A percentile compares a stretch with the other conserved stretches of the same genome.
Evolutionary conservation across 2,888 invertebrate species (phyloP).

Genomic region (Isoperla grammatica): DNA sequence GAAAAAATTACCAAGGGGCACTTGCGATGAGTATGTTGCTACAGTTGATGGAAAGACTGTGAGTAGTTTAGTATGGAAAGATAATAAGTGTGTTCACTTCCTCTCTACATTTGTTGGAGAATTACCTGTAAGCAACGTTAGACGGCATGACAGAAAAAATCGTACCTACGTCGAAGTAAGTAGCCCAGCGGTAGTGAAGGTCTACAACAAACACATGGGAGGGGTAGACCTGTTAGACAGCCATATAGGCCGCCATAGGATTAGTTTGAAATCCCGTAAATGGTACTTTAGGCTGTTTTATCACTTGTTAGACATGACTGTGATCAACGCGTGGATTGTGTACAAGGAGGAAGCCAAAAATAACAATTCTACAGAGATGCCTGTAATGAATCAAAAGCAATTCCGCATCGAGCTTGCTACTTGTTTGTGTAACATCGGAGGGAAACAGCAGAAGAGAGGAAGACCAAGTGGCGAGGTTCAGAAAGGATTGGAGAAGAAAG

Average conservation of each 20-base stretch:
- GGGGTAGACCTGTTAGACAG: constrained; percentile 20
- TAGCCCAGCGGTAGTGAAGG: too few relatives aligned
- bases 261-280: not conserved
- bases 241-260: not conserved
- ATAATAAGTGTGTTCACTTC: too few relatives aligned
- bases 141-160: too few relatives aligned
- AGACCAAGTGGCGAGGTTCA: not conserved
- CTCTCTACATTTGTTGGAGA: too few relatives aligned
- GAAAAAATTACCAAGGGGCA: constrained; percentile 35
- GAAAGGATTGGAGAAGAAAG: not conserved
- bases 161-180: too few relatives aligned
- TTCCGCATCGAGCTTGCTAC: not conserved
- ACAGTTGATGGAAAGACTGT: too few relatives aligned
- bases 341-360: not conserved
- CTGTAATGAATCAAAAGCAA: not conserved
- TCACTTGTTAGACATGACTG: too few relatives aligned
- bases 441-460: constrained; percentile 3
- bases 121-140: too few relatives aligned
- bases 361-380: too few relatives aligned
- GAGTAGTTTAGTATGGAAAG: too few relatives aligned
- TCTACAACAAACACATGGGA: constrained; percentile 40
- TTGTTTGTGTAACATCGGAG: not conserved
- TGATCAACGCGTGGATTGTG: not conserved
- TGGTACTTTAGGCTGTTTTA: not conserved
- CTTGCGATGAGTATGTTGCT: constrained; percentile 33